These are phyloP conservation scores for Sceloporus tristichus DNA, from an alignment of 2,113 vertebrate species.

Conservation along the genomic window DNA sequence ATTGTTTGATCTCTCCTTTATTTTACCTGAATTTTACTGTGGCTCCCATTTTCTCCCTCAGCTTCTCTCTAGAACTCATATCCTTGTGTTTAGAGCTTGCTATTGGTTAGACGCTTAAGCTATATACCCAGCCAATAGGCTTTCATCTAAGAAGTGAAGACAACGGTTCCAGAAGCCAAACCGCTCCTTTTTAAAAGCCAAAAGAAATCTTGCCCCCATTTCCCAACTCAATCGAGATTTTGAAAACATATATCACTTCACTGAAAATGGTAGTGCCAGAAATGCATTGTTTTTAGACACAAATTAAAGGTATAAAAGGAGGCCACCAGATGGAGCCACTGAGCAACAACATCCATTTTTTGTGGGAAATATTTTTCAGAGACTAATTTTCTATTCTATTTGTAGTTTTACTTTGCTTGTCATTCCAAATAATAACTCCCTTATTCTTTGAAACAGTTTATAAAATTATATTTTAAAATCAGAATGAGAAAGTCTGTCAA, in stretches of 20 bases:
- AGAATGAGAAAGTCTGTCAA: not conserved
- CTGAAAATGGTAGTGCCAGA: not conserved
- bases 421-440: not conserved
- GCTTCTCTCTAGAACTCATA: not conserved
- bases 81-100: too few relatives aligned
- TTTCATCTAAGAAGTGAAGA: too few relatives aligned
- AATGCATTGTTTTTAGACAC: not conserved
- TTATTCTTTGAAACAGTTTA: not conserved
- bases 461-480: not conserved
- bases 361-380: not conserved
- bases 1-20: too few relatives aligned
- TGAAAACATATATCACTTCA: not conserved
- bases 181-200: not conserved
- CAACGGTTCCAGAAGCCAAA: too few relatives aligned
- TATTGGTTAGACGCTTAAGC: too few relatives aligned
- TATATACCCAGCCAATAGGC: too few relatives aligned
- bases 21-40: not conserved
- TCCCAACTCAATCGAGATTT: not conserved
- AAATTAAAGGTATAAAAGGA: constrained; percentile 18
- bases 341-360: constrained; percentile 55
- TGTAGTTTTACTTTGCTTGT: rapidly evolving
- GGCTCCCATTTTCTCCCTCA: not conserved
- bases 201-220: not conserved
- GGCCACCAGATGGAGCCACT: constrained; percentile 76
- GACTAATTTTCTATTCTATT: not conserved